These are phyloP conservation scores for Gibbula magus DNA, from an alignment of 2,888 invertebrate species.

Conservation along the genomic window DNA sequence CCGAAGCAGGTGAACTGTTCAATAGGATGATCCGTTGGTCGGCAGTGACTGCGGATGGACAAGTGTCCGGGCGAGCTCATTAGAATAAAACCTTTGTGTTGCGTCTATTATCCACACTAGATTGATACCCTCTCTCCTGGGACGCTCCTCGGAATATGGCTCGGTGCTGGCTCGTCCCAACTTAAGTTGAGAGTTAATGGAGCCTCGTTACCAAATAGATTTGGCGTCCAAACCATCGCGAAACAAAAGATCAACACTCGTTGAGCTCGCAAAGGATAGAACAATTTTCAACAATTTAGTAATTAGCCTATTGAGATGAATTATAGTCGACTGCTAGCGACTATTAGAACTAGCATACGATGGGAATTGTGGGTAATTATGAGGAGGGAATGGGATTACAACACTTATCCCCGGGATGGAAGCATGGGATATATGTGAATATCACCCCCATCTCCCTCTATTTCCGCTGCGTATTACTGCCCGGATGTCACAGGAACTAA, in stretches of 20 bases:
- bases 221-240: neutral
- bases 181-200: neutral
- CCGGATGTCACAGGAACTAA: neutral
- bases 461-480: slow-evolving; percentile 6
- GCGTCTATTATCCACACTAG: neutral
- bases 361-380: slow-evolving; percentile 3
- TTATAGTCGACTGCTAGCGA: neutral
- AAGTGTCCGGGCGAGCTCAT: neutral
- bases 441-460: neutral
- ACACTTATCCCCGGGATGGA: neutral
- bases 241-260: slow-evolving; percentile 21
- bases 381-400: neutral
- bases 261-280: slow-evolving; percentile 4
- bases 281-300: slow-evolving; percentile 24
- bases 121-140: slow-evolving; percentile 15
- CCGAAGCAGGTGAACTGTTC: neutral
- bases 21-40: neutral
- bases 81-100: slow-evolving; percentile 9
- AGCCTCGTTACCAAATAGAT: neutral
- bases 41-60: neutral
- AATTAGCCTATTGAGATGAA: slow-evolving; percentile 8
- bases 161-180: neutral
- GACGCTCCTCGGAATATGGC: neutral
- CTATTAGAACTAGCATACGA: neutral
- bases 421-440: neutral